A percentile compares a stretch with the other conserved stretches of the same genome.
These are phyloP conservation scores for Hydrocynus forskahlii DNA, from an alignment of 2,797 vertebrate genomes.

Conservation along the genomic window DNA sequence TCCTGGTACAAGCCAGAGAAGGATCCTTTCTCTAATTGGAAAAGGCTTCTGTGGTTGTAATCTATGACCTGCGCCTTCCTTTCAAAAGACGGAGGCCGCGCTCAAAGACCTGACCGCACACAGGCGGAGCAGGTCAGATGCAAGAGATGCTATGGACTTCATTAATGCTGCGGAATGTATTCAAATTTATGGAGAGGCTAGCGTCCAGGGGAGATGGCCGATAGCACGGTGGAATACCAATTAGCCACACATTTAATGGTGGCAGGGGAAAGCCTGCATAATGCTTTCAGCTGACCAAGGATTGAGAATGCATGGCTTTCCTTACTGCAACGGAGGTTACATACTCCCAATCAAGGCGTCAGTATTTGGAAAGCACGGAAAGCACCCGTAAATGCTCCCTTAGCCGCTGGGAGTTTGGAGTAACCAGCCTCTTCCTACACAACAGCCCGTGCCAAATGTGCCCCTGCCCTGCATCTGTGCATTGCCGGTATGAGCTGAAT, in stretches of 20 bases:
- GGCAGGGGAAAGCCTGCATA: conserved; percentile 8
- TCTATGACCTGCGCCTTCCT: conserved; percentile 2
- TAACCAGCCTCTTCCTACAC: conserved; percentile 7
- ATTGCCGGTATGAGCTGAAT: conserved; percentile 64
- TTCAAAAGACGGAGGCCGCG: conserved; percentile 8
- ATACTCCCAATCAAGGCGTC: conserved; percentile 9
- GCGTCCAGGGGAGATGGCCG: conserved; percentile 39
- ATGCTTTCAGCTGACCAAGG: not conserved
- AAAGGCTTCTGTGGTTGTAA: conserved; percentile 13
- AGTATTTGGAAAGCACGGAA: conserved; percentile 1
- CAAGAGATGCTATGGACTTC: conserved; percentile 27
- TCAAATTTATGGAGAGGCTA: conserved; percentile 45
- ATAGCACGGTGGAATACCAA: conserved; percentile 40
- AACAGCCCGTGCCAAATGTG: conserved; percentile 11
- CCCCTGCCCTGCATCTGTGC: conserved; percentile 40
- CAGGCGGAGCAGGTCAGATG: conserved; percentile 36
- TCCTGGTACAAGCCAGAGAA: not conserved
- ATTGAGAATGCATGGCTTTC: conserved; percentile 7
- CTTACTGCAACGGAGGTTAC: not conserved
- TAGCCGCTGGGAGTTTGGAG: conserved; percentile 17
- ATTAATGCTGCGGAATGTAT: conserved; percentile 49
- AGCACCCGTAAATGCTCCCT: not conserved
- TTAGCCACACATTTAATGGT: conserved; percentile 41
- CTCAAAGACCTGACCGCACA: conserved; percentile 21
- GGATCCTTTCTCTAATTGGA: conserved; percentile 20